Evolutionary conservation across 2,113 vertebrate species (phyloP).

Genomic region (Campylomormyrus numenius): DNA sequence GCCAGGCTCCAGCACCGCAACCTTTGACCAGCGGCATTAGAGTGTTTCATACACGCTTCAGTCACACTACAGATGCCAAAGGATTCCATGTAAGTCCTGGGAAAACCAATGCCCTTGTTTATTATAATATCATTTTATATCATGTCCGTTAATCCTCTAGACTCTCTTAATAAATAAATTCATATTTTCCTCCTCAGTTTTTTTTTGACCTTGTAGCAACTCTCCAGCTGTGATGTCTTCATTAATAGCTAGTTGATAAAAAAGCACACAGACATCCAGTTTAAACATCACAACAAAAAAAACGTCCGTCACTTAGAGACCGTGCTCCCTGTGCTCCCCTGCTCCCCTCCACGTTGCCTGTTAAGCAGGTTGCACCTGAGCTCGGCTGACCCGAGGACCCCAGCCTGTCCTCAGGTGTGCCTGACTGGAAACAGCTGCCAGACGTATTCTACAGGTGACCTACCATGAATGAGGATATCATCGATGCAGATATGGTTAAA

Average conservation of each 20-base stretch:
- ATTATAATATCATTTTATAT: background rate
- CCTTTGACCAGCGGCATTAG: background rate
- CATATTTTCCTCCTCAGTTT: background rate
- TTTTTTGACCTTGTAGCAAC: background rate
- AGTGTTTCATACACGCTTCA: background rate
- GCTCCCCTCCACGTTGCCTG: background rate
- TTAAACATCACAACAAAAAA: background rate
- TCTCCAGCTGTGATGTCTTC: background rate
- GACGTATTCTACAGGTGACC: background rate
- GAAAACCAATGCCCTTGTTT: background rate
- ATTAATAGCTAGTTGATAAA: background rate
- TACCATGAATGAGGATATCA: background rate
- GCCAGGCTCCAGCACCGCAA: background rate
- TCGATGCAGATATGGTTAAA: background rate
- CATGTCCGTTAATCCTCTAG: background rate
- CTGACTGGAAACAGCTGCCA: background rate
- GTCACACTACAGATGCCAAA: background rate
- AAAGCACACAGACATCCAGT: background rate
- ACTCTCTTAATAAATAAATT: background rate
- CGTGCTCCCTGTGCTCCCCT: background rate
- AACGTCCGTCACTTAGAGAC: background rate
- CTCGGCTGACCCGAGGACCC: background rate
- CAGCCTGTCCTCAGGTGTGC: background rate
- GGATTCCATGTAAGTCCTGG: background rate
- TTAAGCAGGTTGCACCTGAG: constrained; percentile 1